Evolutionary conservation across 2,888 invertebrate genomes (phyloP).

Genomic region (Athalia cordata): DNA sequence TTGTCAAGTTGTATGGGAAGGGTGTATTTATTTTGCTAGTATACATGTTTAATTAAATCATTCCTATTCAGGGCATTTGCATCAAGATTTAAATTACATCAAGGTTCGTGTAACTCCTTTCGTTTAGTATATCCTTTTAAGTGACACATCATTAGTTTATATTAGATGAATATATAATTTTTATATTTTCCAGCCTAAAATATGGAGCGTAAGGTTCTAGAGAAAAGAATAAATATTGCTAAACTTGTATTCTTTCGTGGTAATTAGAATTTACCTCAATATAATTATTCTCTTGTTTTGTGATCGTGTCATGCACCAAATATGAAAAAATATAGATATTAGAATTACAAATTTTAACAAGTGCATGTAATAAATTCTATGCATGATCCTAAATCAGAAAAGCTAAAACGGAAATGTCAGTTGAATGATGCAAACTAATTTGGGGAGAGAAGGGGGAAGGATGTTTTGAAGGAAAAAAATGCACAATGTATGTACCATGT

Average conservation of each 20-base stretch:
- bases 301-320: too few species aligned
- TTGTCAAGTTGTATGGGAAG: conserved; percentile 57
- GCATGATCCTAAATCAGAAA: too few species aligned
- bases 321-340: too few species aligned
- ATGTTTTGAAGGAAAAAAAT: not conserved
- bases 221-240: not conserved
- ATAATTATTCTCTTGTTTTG: too few species aligned
- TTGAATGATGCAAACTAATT: not conserved
- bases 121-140: not conserved
- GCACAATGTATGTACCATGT: conserved; percentile 40
- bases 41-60: conserved; percentile 29
- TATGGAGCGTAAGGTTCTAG: not conserved
- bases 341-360: too few species aligned
- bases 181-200: not conserved
- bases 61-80: conserved; percentile 24
- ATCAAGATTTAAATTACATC: conserved; percentile 10
- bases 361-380: too few species aligned
- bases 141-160: not conserved
- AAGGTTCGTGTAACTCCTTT: not conserved
- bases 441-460: not conserved
- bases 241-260: conserved; percentile 7
- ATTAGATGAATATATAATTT: not conserved
- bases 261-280: too few species aligned
- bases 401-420: too few species aligned
- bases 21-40: conserved; percentile 46